phyloP scores from a whole-genome alignment of 2,113 vertebrate species.

The Pardalotus punctatus region DNA sequence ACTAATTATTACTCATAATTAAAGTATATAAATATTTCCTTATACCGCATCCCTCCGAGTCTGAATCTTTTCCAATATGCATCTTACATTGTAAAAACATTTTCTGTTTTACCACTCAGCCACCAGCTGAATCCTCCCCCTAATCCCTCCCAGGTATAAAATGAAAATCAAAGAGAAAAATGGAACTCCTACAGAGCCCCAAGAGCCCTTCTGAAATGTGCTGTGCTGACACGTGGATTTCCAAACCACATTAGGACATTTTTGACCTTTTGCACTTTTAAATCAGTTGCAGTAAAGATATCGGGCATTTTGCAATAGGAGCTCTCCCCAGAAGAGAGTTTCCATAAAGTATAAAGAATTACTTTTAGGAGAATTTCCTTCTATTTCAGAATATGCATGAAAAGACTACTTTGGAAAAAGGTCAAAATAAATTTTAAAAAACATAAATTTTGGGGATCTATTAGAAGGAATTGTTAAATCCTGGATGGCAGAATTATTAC shows the following conservation, averaged over 20 bases:
- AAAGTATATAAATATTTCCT: neutral
- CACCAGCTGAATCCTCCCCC: neutral
- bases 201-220: neutral
- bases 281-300: neutral
- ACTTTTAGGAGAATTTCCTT: neutral
- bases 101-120: neutral
- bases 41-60: neutral
- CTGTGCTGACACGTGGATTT: neutral
- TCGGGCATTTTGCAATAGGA: neutral
- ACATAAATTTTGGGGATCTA: neutral
- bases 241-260: neutral
- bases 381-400: neutral
- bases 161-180: neutral
- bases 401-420: neutral
- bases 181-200: neutral
- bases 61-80: neutral
- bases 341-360: neutral
- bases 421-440: neutral
- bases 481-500: neutral
- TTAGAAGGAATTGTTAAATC: neutral
- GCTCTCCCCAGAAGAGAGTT: neutral
- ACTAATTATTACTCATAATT: neutral
- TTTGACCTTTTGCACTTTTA: slow-evolving; percentile 17
- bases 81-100: neutral
- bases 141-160: neutral